A percentile compares a stretch with the other conserved stretches of the same genome.
These are phyloP conservation scores for Linnaemya tessellans DNA, from an alignment of 2,888 invertebrate species.

Conservation along the genomic window DNA sequence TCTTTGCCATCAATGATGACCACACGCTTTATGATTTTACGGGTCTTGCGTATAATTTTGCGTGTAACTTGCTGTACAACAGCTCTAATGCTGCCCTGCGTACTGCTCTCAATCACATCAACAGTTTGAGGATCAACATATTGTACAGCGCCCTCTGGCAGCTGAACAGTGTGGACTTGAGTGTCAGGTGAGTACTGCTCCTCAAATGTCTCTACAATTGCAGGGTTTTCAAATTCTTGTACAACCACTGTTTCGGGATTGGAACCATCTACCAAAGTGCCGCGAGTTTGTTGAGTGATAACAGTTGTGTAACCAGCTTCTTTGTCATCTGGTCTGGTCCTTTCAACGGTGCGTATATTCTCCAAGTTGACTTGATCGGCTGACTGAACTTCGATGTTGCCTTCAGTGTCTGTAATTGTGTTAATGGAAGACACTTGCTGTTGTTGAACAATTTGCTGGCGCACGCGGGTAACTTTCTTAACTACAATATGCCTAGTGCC, in stretches of 20 bases:
- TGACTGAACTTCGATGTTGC: slow-evolving; percentile 86
- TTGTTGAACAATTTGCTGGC: slow-evolving; percentile 87
- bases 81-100: slow-evolving; percentile 85
- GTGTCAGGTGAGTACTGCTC: slow-evolving; percentile 74
- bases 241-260: slow-evolving; percentile 77
- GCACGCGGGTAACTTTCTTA: slow-evolving; percentile 88
- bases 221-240: slow-evolving; percentile 80
- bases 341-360: slow-evolving; percentile 82
- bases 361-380: slow-evolving; percentile 86
- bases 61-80: slow-evolving; percentile 92
- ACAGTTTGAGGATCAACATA: slow-evolving; percentile 78
- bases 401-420: slow-evolving; percentile 85
- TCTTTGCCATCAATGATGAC: slow-evolving; percentile 93
- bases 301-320: slow-evolving; percentile 84
- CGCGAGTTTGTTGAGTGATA: slow-evolving; percentile 77
- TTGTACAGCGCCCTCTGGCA: slow-evolving; percentile 83
- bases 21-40: slow-evolving; percentile 89
- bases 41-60: slow-evolving; percentile 89
- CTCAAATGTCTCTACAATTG: slow-evolving; percentile 81
- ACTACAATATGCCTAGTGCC: slow-evolving; percentile 92
- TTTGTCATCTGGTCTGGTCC: slow-evolving; percentile 84
- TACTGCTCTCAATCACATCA: slow-evolving; percentile 74
- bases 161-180: slow-evolving; percentile 81
- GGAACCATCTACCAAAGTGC: slow-evolving; percentile 78
- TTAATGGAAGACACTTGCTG: slow-evolving; percentile 85